Evolutionary conservation across 2,797 vertebrate species (phyloP), one percentile per base, ranked within the genome.

Genomic region (Monodelphis domestica): DNA sequence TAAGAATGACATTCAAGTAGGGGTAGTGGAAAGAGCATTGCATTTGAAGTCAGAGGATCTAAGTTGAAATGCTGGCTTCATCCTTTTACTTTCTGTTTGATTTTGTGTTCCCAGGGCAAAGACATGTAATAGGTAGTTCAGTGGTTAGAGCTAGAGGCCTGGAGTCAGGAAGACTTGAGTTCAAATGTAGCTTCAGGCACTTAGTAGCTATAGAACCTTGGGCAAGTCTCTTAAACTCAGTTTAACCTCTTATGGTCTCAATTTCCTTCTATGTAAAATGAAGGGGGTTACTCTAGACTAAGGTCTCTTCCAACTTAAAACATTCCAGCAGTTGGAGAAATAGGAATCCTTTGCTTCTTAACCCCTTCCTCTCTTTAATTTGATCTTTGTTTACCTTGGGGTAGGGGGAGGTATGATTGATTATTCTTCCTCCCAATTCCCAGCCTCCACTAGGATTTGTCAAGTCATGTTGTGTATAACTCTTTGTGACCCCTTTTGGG

Each of bases 401-500:
- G n/a, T 15, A 0, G n/a, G 17, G 30, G n/a, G n/a, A 0, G n/a
- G n/a, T 0, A 6, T 78, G 15, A 45, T 78, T 38, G 7, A 2
- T 53, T 11, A 53, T 53, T 53, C 53, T 45, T 7, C 63, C n/a
- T 78, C 63, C 63, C n/a, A 38, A 45, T 78, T 78, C 17, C 63
- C n/a, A n/a, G n/a, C n/a, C n/a, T n/a, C n/a, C n/a, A n/a, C n/a
- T n/a, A n/a, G n/a, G n/a, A n/a, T n/a, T n/a, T n/a, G n/a, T n/a
- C n/a, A n/a, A n/a, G n/a, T n/a, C n/a, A n/a, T n/a, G n/a, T n/a
- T n/a, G n/a, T n/a, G n/a, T n/a, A n/a, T n/a, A n/a, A n/a, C n/a
- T n/a, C n/a, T n/a, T n/a, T n/a, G n/a, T n/a, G n/a, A n/a, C n/a
- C n/a, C n/a, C n/a, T n/a, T n/a, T n/a, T n/a, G n/a, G n/a, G n/a